Conservation (phyloP, 2,113 vertebrate genomes). For the Naja naja region DNA sequence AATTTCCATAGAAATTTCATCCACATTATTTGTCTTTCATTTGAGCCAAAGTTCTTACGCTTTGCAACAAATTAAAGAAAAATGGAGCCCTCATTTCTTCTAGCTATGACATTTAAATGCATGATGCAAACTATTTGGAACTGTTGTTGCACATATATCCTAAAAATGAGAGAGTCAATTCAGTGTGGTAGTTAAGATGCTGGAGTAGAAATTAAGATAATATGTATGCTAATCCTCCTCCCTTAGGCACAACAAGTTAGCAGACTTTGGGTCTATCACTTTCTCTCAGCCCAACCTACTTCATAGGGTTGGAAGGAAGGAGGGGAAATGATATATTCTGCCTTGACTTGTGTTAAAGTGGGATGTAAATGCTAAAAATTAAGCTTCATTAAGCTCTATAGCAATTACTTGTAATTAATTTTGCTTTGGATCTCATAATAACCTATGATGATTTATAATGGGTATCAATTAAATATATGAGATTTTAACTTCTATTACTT, state of each 20-base stretch:
- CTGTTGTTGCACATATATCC: neutral
- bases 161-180: neutral
- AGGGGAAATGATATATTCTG: neutral
- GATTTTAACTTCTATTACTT: neutral
- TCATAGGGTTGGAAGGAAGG: neutral
- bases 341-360: neutral
- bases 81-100: neutral
- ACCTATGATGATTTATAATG: neutral
- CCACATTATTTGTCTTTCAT: neutral
- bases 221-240: neutral
- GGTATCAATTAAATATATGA: neutral
- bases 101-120: neutral
- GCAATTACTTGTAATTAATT: neutral
- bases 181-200: neutral
- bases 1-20: neutral
- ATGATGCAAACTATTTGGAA: neutral
- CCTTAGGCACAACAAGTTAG: neutral
- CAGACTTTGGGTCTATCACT: neutral
- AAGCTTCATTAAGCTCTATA: neutral
- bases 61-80: neutral
- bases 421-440: neutral
- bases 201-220: neutral
- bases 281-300: neutral
- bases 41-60: neutral
- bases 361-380: neutral